Evolutionary conservation across 2,797 vertebrate species (phyloP).

Genomic region (Myotis daubentonii): DNA sequence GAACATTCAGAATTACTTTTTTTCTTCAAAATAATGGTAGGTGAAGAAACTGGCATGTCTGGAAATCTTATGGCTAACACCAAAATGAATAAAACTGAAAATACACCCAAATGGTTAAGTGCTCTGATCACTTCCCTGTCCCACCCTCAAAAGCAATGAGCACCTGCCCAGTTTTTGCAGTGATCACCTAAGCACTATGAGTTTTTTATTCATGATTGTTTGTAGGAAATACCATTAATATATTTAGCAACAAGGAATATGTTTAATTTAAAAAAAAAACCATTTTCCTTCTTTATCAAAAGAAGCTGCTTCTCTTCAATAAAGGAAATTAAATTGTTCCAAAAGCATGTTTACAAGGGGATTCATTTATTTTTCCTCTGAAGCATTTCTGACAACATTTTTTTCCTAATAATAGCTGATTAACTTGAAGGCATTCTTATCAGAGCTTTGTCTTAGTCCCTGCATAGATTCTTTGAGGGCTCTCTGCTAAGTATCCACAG

Average conservation of each 20-base stretch:
- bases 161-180: neutral
- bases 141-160: neutral
- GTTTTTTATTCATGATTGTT: neutral
- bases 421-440: neutral
- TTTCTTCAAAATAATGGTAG: neutral
- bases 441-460: neutral
- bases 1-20: neutral
- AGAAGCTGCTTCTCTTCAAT: constrained; percentile 32
- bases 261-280: neutral
- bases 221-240: neutral
- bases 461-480: neutral
- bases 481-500: neutral
- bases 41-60: neutral
- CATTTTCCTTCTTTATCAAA: neutral
- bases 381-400: constrained; percentile 46
- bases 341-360: constrained; percentile 35
- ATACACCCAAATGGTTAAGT: neutral
- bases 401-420: constrained; percentile 40
- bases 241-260: constrained; percentile 6
- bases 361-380: constrained; percentile 51
- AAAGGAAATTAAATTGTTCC: constrained; percentile 22
- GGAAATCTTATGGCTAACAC: neutral
- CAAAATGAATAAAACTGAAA: neutral
- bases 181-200: neutral
- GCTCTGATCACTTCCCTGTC: neutral